Conservation (phyloP, 2,888 invertebrate genomes). For the Sarcophaga caerulescens region DNA sequence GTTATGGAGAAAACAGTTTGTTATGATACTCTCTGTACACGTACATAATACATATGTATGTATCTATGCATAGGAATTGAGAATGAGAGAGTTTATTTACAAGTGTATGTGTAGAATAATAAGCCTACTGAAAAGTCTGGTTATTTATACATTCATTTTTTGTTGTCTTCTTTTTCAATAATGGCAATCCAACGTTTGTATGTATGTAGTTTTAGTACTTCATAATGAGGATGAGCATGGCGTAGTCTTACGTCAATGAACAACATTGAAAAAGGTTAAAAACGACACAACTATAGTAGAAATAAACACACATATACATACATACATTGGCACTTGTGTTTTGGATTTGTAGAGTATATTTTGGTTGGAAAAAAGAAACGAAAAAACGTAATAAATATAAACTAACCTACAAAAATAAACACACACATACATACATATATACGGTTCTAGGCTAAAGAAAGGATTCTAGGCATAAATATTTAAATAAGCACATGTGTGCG, state of each 20-base stretch:
- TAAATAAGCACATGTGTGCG: not conserved
- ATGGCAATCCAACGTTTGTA: not conserved
- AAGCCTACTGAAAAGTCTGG: constrained; percentile 44
- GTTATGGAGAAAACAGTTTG: not conserved
- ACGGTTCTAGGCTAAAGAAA: not conserved
- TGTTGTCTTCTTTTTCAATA: not conserved
- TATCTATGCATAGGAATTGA: not conserved
- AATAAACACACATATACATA: constrained; percentile 1
- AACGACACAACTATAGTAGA: constrained; percentile 25
- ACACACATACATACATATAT: not conserved
- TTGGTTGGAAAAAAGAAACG: not conserved
- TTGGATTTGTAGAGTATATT: not conserved
- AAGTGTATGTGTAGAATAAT: not conserved
- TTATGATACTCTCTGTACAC: not conserved
- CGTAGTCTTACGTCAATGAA: constrained; percentile 67
- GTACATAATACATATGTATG: not conserved
- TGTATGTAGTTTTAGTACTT: not conserved
- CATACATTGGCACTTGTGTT: not conserved
- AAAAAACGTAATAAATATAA: not conserved
- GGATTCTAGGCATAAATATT: not conserved
- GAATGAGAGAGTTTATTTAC: not conserved
- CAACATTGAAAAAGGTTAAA: constrained; percentile 66
- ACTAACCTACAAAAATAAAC: not conserved
- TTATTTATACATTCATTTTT: not conserved
- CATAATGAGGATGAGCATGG: constrained; percentile 41